Conservation (phyloP, 2,888 invertebrate genomes). For the Phyllotreta cruciferae region DNA sequence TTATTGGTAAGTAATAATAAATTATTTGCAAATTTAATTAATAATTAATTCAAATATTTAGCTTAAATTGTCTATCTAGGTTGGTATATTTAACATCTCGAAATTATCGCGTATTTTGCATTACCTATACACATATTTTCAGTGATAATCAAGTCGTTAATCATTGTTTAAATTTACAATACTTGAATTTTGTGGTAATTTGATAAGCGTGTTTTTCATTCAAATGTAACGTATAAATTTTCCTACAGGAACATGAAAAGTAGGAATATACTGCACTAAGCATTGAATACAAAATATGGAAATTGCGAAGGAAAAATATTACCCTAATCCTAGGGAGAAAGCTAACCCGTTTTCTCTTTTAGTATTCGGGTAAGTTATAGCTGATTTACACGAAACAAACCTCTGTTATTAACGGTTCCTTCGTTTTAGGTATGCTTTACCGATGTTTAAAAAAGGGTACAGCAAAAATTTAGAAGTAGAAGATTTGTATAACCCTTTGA, state of each 20-base stretch:
- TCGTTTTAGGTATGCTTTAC: conserved; percentile 10
- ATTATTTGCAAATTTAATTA: no score
- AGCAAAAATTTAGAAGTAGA: conserved; percentile 13
- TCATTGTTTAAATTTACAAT: no score
- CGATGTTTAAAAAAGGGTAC: conserved; percentile 19
- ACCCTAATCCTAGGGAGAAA: conserved; percentile 61
- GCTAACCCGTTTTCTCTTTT: conserved; percentile 61
- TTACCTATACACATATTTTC: no score
- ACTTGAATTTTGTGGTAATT: no score
- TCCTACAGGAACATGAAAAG: conserved; percentile 11
- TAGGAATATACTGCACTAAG: neutral
- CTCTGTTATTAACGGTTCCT: no score
- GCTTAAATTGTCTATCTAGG: no score
- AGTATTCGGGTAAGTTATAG: conserved; percentile 62
- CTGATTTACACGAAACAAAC: conserved; percentile 2
- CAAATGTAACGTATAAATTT: neutral
- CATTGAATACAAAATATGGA: conserved; percentile 55
- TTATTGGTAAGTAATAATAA: neutral
- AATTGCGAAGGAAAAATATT: conserved; percentile 58
- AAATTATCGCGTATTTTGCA: no score
- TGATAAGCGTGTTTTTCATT: neutral
- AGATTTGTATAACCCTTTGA: conserved; percentile 19
- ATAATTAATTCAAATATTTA: no score
- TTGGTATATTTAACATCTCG: no score
- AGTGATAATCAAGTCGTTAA: no score